phyloP scores from a whole-genome alignment of 2,797 vertebrate species.

The Monodelphis domestica region DNA sequence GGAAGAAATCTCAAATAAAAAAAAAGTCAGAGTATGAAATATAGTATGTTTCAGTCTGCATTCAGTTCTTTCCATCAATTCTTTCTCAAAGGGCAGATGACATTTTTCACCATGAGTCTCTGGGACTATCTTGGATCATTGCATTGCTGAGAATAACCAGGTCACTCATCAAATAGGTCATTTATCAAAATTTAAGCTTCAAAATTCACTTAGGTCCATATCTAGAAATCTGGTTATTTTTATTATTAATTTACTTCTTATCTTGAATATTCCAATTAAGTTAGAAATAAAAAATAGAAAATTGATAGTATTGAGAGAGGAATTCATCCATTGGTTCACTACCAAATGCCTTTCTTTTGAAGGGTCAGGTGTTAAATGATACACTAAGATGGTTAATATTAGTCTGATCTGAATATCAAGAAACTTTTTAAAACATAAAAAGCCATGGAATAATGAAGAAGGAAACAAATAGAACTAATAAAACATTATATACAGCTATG shows the following conservation, averaged over 20 bases:
- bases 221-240: slow-evolving; percentile 27
- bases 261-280: not conserved
- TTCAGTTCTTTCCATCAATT: too few species aligned
- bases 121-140: too few species aligned
- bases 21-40: too few species aligned
- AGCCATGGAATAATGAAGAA: too few species aligned
- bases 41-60: too few species aligned
- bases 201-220: not conserved
- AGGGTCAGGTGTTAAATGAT: not conserved
- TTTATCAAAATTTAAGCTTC: not conserved
- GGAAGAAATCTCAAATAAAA: too few species aligned
- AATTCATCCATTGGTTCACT: not conserved
- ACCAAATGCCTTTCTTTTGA: not conserved
- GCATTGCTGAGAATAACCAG: too few species aligned
- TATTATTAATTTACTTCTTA: not conserved
- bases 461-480: too few species aligned
- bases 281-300: not conserved
- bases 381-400: not conserved
- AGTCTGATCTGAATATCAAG: not conserved
- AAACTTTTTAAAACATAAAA: not conserved
- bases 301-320: not conserved
- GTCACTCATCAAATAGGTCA: too few species aligned
- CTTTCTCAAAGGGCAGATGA: too few species aligned
- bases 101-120: too few species aligned
- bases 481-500: too few species aligned